Percentiles rank a stretch among this genome's conserved stretches.
These are phyloP conservation scores for Muschampia plurimacula DNA, from an alignment of 2,888 invertebrate genomes.

Conservation along the genomic window DNA sequence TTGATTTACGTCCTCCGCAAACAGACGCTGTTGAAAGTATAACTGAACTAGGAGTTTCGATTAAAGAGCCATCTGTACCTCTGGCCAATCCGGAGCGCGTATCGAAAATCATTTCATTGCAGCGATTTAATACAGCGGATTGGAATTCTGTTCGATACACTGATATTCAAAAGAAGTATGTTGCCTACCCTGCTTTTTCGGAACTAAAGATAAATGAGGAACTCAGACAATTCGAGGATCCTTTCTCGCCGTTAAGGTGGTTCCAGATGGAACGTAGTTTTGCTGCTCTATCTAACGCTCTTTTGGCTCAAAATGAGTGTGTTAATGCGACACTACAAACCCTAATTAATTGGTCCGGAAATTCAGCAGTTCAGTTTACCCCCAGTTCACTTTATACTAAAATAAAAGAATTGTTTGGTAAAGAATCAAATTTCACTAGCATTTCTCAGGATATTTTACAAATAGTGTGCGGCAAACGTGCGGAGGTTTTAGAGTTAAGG, in stretches of 20 bases:
- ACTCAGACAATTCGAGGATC: constrained; percentile 27
- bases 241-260: constrained; percentile 24
- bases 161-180: constrained; percentile 42
- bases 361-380: constrained; percentile 7
- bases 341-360: constrained; percentile 37
- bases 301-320: constrained; percentile 42
- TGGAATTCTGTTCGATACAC: constrained; percentile 42
- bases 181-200: constrained; percentile 41
- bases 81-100: not conserved
- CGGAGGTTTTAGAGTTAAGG: constrained; percentile 9
- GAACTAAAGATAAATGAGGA: constrained; percentile 40
- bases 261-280: constrained; percentile 43
- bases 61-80: constrained; percentile 1
- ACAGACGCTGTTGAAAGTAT: too few species aligned
- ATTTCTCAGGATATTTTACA: constrained; percentile 42
- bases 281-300: constrained; percentile 40
- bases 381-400: constrained; percentile 37
- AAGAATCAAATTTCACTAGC: constrained; percentile 31
- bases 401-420: constrained; percentile 37
- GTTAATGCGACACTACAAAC: constrained; percentile 34
- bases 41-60: not conserved
- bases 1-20: not conserved
- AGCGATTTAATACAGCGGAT: constrained; percentile 31
- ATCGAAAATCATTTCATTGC: not conserved
- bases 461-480: constrained; percentile 13